Conservation (phyloP, 2,113 vertebrate genomes). For the Tapirus terrestris region DNA sequence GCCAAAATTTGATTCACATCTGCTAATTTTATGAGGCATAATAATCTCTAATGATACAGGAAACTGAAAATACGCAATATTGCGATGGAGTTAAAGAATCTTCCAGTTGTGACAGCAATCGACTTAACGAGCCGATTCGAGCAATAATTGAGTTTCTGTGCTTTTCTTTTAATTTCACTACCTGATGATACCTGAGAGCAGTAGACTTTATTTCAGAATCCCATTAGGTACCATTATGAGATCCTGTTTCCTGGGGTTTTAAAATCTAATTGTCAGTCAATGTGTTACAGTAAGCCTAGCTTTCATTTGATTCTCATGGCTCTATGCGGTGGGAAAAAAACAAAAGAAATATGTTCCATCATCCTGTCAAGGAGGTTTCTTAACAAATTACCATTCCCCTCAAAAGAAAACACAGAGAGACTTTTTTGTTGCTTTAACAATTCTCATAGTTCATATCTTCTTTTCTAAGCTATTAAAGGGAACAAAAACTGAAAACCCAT, state of each 20-base stretch:
- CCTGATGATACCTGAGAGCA: slow-evolving; percentile 82
- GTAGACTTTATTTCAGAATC: slow-evolving; percentile 85
- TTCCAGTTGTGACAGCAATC: slow-evolving; percentile 72
- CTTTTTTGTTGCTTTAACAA: slow-evolving; percentile 88
- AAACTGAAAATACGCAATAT: slow-evolving; percentile 74
- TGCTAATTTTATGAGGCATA: slow-evolving; percentile 83
- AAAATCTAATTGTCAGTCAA: slow-evolving; percentile 91
- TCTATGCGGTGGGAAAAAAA: slow-evolving; percentile 87
- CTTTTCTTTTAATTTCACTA: slow-evolving; percentile 86
- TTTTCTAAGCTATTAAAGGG: slow-evolving; percentile 84
- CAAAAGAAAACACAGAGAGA: slow-evolving; percentile 90
- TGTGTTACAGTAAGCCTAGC: slow-evolving; percentile 87
- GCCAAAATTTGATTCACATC: slow-evolving; percentile 78
- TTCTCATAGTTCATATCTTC: slow-evolving; percentile 86
- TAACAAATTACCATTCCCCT: slow-evolving; percentile 93
- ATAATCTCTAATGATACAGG: slow-evolving; percentile 76
- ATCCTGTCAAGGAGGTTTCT: slow-evolving; percentile 93
- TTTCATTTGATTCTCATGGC: slow-evolving; percentile 90
- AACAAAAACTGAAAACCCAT: slow-evolving; percentile 74
- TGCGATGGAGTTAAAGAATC: slow-evolving; percentile 73
- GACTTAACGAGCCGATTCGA: slow-evolving; percentile 74
- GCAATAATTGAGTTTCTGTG: slow-evolving; percentile 82
- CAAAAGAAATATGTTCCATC: slow-evolving; percentile 92
- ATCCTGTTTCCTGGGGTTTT: slow-evolving; percentile 85
- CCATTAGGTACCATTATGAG: slow-evolving; percentile 83